These are phyloP conservation scores for Cyphomyrmex costatus DNA, from an alignment of 1,140 invertebrate genomes.

Conservation along the genomic window DNA sequence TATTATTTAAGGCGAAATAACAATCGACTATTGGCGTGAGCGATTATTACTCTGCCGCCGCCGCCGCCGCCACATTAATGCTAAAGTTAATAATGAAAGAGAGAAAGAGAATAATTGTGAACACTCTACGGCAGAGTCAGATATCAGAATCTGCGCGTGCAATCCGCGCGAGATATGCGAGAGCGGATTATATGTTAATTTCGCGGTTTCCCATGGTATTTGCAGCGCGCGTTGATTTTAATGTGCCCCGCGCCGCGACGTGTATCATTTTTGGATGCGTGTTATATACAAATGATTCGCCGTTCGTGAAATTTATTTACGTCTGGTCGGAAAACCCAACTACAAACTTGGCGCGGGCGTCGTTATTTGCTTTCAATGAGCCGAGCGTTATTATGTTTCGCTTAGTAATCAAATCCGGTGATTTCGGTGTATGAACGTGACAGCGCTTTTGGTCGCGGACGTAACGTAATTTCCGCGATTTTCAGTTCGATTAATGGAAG, in stretches of 20 bases:
- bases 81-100: background rate
- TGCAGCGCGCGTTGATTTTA: slow-evolving; percentile 53
- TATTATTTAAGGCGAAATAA: too few relatives aligned
- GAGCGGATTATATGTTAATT: slow-evolving; percentile 48
- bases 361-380: slow-evolving; percentile 65
- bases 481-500: slow-evolving; percentile 75
- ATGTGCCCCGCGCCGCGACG: slow-evolving; percentile 34
- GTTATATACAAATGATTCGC: slow-evolving; percentile 59
- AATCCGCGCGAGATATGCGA: background rate
- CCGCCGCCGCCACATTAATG: too few relatives aligned
- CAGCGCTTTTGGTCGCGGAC: slow-evolving; percentile 63
- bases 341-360: slow-evolving; percentile 48
- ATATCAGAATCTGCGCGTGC: background rate
- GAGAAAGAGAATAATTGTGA: slow-evolving; percentile 13
- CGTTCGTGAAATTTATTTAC: slow-evolving; percentile 60
- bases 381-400: slow-evolving; percentile 65
- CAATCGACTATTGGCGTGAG: too few relatives aligned
- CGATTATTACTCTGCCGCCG: too few relatives aligned
- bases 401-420: slow-evolving; percentile 68
- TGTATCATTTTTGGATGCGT: slow-evolving; percentile 52
- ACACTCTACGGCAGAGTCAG: background rate
- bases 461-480: slow-evolving; percentile 73
- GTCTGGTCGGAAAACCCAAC: slow-evolving; percentile 53
- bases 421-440: slow-evolving; percentile 72
- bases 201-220: slow-evolving; percentile 43